Base-by-base conservation (phyloP, 1,140 invertebrate species). In the Rhynchophorus ferrugineus region DNA sequence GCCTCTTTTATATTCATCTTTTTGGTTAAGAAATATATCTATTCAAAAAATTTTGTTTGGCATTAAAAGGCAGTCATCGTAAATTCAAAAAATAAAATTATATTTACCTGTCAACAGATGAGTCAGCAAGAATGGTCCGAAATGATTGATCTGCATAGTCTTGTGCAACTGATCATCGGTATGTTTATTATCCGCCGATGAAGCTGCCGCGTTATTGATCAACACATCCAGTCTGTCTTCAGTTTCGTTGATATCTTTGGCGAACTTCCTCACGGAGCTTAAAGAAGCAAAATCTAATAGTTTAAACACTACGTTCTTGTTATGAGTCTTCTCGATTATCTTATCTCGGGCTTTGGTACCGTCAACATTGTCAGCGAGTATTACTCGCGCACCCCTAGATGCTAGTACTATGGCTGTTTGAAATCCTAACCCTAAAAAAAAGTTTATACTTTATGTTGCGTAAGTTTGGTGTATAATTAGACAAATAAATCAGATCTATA, bases 141-240 rank as follows among this genome's bases (percentile, higher is more conserved):
- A 78, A 64, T 84, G 74, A 60, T 86, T 85, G 13, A 78, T 72
- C 54, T 81, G 80, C 73, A 81, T 80, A 17, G 76, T 74, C 3
- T 67, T 67, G 44, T 83, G 73, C n/a, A 83, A 66, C 0, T 79
- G 79, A 61, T 85, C 82, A 16, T 75, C 75, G 2, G 81, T 83
- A 29, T 65, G 58, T 49, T 70, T 66, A 19, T 71, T 68, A 0
- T 61, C 64, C 1, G 61, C 21, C 2, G 67, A 68, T 22, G 64
- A 70, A 8, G 81, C 81, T 59, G 68, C 72, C 3, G 83, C 82
- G 63, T 86, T 86, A 59, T 85, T 85, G 2, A 88, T 74, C 2
- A 87, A 63, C 36, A 80, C 71, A 60, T 81, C 74, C 3, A 81
- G 47, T 39, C 71, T 61, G 2, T 63, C 35, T 56, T 76, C 73